Conservation (phyloP, 2,113 vertebrate genomes). For the Microcebus jonahi region DNA sequence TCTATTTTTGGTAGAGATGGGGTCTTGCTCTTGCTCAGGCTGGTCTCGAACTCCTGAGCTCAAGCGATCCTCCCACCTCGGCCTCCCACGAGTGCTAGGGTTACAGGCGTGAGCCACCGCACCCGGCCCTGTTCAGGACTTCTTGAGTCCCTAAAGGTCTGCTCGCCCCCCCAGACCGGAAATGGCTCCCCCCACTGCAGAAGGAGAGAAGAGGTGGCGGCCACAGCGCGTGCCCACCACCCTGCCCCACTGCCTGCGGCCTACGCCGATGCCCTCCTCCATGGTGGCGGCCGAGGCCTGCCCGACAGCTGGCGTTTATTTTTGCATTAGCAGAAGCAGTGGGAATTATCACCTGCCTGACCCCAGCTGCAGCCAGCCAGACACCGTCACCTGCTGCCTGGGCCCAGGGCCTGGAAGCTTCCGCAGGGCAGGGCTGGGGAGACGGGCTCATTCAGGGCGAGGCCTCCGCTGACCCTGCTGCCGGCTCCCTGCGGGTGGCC, state of each 20-base stretch:
- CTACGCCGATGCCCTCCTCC: slow-evolving; percentile 27
- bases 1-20: no score
- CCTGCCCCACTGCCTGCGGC: not conserved
- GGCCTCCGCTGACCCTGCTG: slow-evolving; percentile 37
- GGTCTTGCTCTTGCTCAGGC: no score
- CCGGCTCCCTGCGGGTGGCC: not conserved
- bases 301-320: slow-evolving; percentile 75
- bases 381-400: slow-evolving; percentile 73
- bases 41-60: no score
- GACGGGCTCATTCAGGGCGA: not conserved
- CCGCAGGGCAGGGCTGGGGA: not conserved
- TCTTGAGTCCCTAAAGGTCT: not conserved
- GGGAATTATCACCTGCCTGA: slow-evolving; percentile 77
- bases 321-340: slow-evolving; percentile 68
- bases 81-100: no score
- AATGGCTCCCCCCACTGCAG: not conserved
- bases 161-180: not conserved
- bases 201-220: not conserved
- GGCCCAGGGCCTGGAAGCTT: slow-evolving; percentile 5
- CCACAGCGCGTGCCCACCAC: not conserved
- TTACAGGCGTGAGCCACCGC: no score
- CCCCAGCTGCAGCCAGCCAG: slow-evolving; percentile 52
- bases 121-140: no score
- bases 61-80: no score
- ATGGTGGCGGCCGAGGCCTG: slow-evolving; percentile 60